Percentiles rank a stretch among this genome's conserved stretches.
phyloP scores from a whole-genome alignment of 1,140 invertebrate genomes.

The Globodera rostochiensis region DNA sequence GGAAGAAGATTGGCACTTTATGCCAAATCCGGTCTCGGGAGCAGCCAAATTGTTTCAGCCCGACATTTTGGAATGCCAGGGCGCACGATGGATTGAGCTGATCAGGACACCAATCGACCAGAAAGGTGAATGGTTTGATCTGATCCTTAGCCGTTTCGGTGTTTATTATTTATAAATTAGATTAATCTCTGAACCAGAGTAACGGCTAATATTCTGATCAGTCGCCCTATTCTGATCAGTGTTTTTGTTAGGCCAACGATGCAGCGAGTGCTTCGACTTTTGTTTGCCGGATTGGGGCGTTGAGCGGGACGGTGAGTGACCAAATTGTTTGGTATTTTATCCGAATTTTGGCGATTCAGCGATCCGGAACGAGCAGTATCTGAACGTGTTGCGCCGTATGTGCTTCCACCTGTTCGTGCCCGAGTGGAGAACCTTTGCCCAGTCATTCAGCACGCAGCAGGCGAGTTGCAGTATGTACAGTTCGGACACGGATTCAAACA shows the following conservation, averaged over 20 bases:
- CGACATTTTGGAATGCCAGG: constrained; percentile 55
- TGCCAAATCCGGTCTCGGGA: constrained; percentile 46
- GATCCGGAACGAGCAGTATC: constrained; percentile 48
- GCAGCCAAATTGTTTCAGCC: constrained; percentile 46
- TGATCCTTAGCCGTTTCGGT: too few relatives aligned
- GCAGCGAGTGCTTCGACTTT: constrained; percentile 64
- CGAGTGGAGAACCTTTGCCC: constrained; percentile 57
- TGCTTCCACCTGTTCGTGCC: constrained; percentile 65
- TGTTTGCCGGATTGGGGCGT: constrained; percentile 63
- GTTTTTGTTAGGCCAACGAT: constrained; percentile 36
- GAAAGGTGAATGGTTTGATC: constrained; percentile 28
- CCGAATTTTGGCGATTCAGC: neutral
- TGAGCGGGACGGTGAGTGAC: constrained; percentile 39
- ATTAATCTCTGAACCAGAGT: neutral
- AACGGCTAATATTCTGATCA: neutral
- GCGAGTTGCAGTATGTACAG: constrained; percentile 17
- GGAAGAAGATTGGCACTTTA: constrained; percentile 59
- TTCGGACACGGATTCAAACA: too few relatives aligned
- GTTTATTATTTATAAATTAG: too few relatives aligned
- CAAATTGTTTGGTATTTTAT: neutral
- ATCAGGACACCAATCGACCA: constrained; percentile 38
- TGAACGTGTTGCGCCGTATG: constrained; percentile 58
- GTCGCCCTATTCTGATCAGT: neutral
- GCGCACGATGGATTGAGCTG: constrained; percentile 59
- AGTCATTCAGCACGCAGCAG: constrained; percentile 50